Evolutionary conservation across 1,140 invertebrate species (phyloP).

Genomic region (Camponotus floridanus): DNA sequence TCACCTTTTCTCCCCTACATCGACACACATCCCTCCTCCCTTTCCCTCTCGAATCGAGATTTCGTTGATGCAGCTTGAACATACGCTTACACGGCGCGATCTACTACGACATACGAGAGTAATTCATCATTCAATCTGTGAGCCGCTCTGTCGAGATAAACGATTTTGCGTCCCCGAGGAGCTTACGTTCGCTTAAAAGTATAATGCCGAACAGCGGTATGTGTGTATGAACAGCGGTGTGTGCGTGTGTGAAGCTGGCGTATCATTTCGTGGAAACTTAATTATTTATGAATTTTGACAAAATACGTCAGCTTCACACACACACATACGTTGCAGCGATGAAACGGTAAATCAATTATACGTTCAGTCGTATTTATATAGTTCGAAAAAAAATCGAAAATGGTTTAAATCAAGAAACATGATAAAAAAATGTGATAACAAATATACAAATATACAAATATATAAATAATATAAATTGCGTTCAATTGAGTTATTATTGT

Average conservation of each 20-base stretch:
- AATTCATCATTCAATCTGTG: conserved; percentile 62
- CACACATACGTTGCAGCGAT: conserved; percentile 46
- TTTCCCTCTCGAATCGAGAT: neutral
- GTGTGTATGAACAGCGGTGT: no score
- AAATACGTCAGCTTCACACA: no score
- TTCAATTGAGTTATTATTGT: no score
- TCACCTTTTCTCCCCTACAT: neutral
- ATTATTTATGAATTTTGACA: no score
- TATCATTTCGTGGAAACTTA: no score
- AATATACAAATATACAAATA: no score
- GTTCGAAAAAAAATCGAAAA: no score
- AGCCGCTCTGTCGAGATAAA: conserved; percentile 66
- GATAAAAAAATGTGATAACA: no score
- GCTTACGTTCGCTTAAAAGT: conserved; percentile 62
- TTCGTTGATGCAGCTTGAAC: neutral
- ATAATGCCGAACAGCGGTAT: conserved; percentile 59
- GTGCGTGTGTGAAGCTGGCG: no score
- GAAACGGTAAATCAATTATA: conserved; percentile 42
- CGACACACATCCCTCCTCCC: neutral
- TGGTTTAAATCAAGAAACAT: no score
- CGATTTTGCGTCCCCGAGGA: conserved; percentile 66
- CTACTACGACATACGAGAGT: conserved; percentile 18
- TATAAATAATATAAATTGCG: no score
- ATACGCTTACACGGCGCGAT: neutral
- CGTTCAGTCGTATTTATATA: neutral